A percentile compares a stretch with the other conserved stretches of the same genome.
Conservation (phyloP, 1,140 invertebrate species). For the Pissodes strobi region DNA sequence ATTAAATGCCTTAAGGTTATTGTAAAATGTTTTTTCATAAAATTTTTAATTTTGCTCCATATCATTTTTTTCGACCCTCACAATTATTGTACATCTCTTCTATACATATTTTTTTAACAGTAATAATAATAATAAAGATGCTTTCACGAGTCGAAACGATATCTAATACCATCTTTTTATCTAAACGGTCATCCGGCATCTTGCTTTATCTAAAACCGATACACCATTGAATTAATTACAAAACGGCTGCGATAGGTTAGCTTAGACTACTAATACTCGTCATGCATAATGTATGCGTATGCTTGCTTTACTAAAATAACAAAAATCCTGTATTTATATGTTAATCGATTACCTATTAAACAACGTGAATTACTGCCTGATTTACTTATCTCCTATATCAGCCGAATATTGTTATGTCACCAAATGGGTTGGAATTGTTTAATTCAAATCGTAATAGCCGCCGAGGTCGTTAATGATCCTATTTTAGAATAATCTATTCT, state of each 20-base stretch:
- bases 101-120: too few species aligned
- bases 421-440: too few species aligned
- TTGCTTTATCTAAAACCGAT: background rate
- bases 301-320: background rate
- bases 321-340: too few species aligned
- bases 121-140: too few species aligned
- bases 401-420: background rate
- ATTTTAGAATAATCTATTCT: constrained; percentile 5
- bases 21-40: too few species aligned
- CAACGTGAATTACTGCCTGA: background rate
- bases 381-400: constrained; percentile 9
- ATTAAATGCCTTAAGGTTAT: too few species aligned
- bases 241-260: background rate
- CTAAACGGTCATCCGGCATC: background rate
- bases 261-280: background rate
- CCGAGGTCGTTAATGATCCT: constrained; percentile 10
- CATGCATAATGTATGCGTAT: background rate
- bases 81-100: too few species aligned
- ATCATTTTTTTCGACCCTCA: too few species aligned
- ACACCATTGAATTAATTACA: background rate
- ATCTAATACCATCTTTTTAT: background rate
- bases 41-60: too few species aligned
- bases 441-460: too few species aligned
- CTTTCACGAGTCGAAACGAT: too few species aligned
- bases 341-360: constrained; percentile 14